Evolutionary conservation across 2,797 vertebrate genomes (phyloP).

Genomic region (Anas acuta): DNA sequence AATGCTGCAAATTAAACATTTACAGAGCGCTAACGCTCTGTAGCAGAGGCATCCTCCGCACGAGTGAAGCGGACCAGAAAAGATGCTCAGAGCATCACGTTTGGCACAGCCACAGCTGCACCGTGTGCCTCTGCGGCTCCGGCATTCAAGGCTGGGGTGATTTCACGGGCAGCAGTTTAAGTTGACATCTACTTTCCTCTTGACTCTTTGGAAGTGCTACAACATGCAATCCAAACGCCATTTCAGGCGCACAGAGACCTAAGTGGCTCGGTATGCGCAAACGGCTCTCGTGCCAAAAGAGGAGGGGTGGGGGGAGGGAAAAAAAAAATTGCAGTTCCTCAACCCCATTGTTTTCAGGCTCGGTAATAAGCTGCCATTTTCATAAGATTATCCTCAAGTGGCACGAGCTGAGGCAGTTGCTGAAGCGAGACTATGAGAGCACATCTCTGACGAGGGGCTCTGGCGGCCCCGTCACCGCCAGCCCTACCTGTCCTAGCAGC

Average conservation of each 20-base stretch:
- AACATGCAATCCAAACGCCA: fast-evolving
- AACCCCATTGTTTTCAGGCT: background rate
- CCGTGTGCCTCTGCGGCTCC: fast-evolving
- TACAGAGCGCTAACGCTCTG: background rate
- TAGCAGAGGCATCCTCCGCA: background rate
- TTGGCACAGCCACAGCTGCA: background rate
- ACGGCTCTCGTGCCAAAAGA: background rate
- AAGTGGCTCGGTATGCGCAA: fast-evolving
- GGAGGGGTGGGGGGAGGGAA: background rate
- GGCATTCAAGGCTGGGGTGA: background rate
- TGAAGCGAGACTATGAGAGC: fast-evolving
- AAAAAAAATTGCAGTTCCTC: background rate
- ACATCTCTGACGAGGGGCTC: fast-evolving
- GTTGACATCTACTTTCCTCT: background rate
- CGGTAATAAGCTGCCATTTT: background rate
- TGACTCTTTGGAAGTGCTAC: background rate
- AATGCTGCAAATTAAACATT: background rate
- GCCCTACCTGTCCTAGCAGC: background rate
- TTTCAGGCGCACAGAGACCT: background rate
- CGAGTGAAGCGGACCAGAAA: background rate
- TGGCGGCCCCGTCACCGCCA: background rate
- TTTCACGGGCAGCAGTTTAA: background rate
- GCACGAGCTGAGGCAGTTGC: background rate
- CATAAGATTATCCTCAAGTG: background rate
- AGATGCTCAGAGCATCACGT: background rate